Evolutionary conservation across 2,888 invertebrate species (phyloP).

Genomic region (Pristionchus exspectatus): DNA sequence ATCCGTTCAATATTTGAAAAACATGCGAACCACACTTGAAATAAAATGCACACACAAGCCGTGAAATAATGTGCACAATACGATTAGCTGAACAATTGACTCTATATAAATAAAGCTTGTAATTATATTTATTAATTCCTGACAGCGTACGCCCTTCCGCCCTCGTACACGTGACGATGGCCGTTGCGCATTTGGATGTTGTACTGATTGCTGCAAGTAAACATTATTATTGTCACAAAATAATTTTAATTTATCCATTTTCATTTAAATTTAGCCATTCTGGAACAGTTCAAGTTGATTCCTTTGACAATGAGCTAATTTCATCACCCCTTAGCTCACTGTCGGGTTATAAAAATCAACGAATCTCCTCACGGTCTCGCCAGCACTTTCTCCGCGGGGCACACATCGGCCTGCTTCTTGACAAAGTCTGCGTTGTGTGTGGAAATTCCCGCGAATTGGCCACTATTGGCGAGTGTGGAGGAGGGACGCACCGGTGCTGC

Average conservation of each 20-base stretch:
- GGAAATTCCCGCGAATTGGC: constrained; percentile 12
- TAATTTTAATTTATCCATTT: too few species aligned
- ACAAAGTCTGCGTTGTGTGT: constrained; percentile 56
- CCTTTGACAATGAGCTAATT: too few species aligned
- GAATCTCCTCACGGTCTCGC: constrained; percentile 54
- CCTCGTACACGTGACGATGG: constrained; percentile 18
- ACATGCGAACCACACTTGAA: too few species aligned
- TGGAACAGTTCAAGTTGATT: too few species aligned
- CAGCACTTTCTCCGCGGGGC: constrained; percentile 68
- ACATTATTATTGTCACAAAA: too few species aligned
- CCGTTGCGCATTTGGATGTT: background rate
- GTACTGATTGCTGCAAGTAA: constrained; percentile 27
- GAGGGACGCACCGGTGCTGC: constrained; percentile 26
- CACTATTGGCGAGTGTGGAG: background rate
- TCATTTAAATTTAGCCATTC: too few species aligned
- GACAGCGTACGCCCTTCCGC: background rate
- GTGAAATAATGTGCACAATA: too few species aligned
- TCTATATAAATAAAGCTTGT: background rate
- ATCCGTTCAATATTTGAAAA: too few species aligned
- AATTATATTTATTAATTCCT: constrained; percentile 12
- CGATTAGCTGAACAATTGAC: background rate
- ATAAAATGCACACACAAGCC: too few species aligned
- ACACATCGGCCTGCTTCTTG: constrained; percentile 65
- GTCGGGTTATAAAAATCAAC: background rate
- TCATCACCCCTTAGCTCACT: too few species aligned